These are phyloP conservation scores for Girardia tigrina DNA, from an alignment of 2,888 invertebrate genomes.

Conservation along the genomic window DNA sequence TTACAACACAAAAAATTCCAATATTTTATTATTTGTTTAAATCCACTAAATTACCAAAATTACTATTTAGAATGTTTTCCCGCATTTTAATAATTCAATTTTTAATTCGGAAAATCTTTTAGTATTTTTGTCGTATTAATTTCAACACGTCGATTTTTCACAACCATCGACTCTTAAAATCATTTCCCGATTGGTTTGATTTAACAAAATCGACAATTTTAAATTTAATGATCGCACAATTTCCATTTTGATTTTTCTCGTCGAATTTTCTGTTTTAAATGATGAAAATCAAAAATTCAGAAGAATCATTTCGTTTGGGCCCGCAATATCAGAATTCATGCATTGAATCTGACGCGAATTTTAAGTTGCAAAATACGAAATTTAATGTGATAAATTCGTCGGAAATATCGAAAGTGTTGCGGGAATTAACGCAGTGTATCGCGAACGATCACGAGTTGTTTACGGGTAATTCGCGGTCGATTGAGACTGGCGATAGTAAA, in stretches of 20 bases:
- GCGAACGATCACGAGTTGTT: not conserved
- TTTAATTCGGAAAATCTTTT: not conserved
- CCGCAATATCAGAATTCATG: not conserved
- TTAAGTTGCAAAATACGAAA: not conserved
- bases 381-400: not conserved
- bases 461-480: not conserved
- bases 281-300: not conserved
- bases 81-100: not conserved
- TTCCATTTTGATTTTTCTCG: no score
- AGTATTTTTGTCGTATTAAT: not conserved
- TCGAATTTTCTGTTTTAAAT: no score
- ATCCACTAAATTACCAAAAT: not conserved
- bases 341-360: not conserved
- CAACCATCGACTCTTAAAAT: not conserved
- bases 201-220: not conserved
- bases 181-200: not conserved
- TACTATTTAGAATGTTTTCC: not conserved
- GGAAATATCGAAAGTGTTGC: conserved; percentile 23
- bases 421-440: not conserved
- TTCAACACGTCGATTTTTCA: not conserved
- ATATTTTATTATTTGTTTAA: no score
- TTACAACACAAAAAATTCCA: no score
- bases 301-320: not conserved
- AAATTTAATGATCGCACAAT: no score
- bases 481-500: not conserved